phyloP scores from a whole-genome alignment of 1,140 invertebrate genomes.

The Bombus terrestris region DNA sequence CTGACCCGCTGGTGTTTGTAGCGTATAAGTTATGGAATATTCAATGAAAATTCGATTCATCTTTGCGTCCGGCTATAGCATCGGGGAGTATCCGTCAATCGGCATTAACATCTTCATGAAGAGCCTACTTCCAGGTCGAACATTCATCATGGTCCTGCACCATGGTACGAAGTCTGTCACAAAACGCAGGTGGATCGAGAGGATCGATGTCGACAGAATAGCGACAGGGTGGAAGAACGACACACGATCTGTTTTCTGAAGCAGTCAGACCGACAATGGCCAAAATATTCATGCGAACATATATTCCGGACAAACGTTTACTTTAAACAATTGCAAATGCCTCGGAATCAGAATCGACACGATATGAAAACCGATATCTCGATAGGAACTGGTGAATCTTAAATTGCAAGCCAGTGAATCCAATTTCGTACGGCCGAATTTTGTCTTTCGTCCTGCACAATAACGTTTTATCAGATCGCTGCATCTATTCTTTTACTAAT shows the following conservation, averaged over 20 bases:
- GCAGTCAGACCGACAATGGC: conserved; percentile 31
- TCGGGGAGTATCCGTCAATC: conserved; percentile 25
- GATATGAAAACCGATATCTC: background rate
- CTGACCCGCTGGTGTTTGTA: background rate
- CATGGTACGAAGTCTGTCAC: conserved; percentile 39
- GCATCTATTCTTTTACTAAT: background rate
- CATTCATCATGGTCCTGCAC: conserved; percentile 51
- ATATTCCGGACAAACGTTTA: conserved; percentile 1
- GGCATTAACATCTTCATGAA: conserved; percentile 49
- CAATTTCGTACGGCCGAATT: conserved; percentile 9
- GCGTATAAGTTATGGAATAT: conserved; percentile 25
- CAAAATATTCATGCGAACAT: conserved; percentile 34
- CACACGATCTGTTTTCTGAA: conserved; percentile 41
- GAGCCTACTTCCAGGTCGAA: conserved; percentile 43
- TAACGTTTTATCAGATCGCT: background rate
- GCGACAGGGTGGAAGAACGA: conserved; percentile 37
- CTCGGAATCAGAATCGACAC: conserved; percentile 5
- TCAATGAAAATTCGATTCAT: conserved; percentile 35
- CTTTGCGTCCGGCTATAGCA: conserved; percentile 8
- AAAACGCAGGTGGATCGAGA: conserved; percentile 53
- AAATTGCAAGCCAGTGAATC: background rate
- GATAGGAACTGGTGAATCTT: background rate
- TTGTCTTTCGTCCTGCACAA: background rate
- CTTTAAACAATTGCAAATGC: conserved; percentile 29
- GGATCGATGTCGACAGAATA: conserved; percentile 41